Evolutionary conservation across 2,888 invertebrate genomes (phyloP).

Genomic region (Diarsia mendica): DNA sequence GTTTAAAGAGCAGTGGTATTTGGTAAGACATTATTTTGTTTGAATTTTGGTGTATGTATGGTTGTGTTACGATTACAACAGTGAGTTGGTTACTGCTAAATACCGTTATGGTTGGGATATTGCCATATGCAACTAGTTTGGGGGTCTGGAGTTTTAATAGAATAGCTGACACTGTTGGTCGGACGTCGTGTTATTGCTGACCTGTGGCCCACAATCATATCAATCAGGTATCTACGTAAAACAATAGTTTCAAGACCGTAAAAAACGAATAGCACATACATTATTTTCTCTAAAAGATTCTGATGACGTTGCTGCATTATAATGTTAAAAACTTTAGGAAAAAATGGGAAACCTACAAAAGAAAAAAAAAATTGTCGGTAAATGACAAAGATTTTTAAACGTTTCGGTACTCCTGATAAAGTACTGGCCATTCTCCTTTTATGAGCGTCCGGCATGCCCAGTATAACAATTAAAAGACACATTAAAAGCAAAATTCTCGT

Average conservation of each 20-base stretch:
- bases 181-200: background rate
- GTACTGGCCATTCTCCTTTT: constrained; percentile 70
- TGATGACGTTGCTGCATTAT: background rate
- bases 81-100: background rate
- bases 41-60: background rate
- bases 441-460: constrained; percentile 51
- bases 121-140: background rate
- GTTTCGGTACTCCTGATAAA: constrained; percentile 48
- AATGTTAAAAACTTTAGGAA: background rate
- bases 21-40: constrained; percentile 92
- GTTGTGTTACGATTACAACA: background rate
- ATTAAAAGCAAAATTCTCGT: constrained; percentile 54
- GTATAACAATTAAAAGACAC: constrained; percentile 58
- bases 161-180: background rate
- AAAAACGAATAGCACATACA: background rate
- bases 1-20: constrained; percentile 92
- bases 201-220: background rate
- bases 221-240: background rate
- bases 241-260: background rate
- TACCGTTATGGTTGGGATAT: background rate
- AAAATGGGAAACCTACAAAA: background rate
- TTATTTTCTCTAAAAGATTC: background rate
- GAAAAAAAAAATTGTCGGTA: constrained; percentile 1
- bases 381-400: constrained; percentile 52
- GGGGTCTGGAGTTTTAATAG: background rate